A percentile compares a stretch with the other conserved stretches of the same genome.
Conservation (phyloP, 2,888 invertebrate species). For the Physocephala rufipes region DNA sequence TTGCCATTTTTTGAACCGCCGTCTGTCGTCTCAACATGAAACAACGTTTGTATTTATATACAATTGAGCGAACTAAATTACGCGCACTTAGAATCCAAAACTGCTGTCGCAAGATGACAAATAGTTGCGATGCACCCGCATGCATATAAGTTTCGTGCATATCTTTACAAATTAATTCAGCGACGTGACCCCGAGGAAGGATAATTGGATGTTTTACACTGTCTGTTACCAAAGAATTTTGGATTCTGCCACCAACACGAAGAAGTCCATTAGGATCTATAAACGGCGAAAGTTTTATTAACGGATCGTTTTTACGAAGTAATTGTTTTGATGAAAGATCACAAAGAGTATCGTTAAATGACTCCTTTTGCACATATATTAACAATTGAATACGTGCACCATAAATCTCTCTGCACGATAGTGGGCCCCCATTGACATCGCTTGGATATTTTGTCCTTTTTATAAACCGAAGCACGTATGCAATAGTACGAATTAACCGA, state of each 20-base stretch:
- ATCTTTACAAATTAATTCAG: conserved; percentile 26
- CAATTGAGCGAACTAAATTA: conserved; percentile 37
- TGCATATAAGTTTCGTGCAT: conserved; percentile 32
- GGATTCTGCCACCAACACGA: conserved; percentile 35
- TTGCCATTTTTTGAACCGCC: conserved; percentile 30
- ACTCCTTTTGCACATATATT: conserved; percentile 6
- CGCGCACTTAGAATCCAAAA: conserved; percentile 42
- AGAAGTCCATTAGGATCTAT: conserved; percentile 31
- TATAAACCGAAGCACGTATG: conserved; percentile 35
- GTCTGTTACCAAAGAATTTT: conserved; percentile 16
- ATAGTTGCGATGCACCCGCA: conserved; percentile 38
- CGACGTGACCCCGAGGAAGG: conserved; percentile 26
- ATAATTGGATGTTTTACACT: conserved; percentile 40
- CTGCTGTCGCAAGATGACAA: conserved; percentile 33
- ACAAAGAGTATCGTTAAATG: background rate
- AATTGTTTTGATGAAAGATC: background rate
- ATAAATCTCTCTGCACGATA: conserved; percentile 26
- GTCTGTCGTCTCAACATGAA: conserved; percentile 28
- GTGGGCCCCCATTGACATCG: background rate
- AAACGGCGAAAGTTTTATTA: conserved; percentile 34
- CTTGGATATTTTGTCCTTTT: background rate
- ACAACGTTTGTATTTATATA: conserved; percentile 30
- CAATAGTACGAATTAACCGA: conserved; percentile 27
- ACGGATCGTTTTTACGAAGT: background rate
- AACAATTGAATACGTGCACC: background rate